phyloP scores from a whole-genome alignment of 2,113 vertebrate species.

The Bufo gargarizans region DNA sequence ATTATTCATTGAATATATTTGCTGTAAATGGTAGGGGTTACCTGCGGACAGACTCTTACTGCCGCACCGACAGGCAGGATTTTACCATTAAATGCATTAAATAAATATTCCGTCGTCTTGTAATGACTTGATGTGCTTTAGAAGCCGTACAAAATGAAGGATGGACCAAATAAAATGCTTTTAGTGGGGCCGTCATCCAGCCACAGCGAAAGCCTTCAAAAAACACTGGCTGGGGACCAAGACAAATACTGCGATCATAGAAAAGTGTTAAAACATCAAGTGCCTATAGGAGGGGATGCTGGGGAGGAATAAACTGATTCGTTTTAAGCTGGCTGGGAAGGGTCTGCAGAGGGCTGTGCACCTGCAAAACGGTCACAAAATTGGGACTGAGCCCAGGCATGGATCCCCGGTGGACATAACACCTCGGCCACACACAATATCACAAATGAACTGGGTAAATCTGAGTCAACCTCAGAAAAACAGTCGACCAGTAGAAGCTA shows the following conservation, averaged over 20 bases:
- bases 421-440: constrained; percentile 41
- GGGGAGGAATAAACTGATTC: constrained; percentile 36
- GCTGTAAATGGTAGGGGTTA: not conserved
- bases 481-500: not conserved
- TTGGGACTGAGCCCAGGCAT: constrained; percentile 7
- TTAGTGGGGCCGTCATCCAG: not conserved
- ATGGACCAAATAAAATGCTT: constrained; percentile 15
- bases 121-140: not conserved
- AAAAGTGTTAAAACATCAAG: constrained; percentile 27
- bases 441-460: constrained; percentile 21
- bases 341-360: constrained; percentile 29
- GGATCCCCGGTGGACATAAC: constrained; percentile 27
- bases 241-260: not conserved
- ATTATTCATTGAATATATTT: not conserved
- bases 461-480: not conserved
- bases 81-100: constrained; percentile 8
- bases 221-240: not conserved
- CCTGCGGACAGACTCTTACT: not conserved
- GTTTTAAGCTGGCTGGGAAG: constrained; percentile 15
- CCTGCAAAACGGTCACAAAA: constrained; percentile 33
- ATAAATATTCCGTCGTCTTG: not conserved
- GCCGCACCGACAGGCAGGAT: not conserved
- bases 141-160: constrained; percentile 20
- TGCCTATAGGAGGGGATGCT: constrained; percentile 28
- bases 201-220: constrained; percentile 10